Percentiles rank a stretch among this genome's conserved stretches.
Conservation (phyloP, 2,888 invertebrate species). For the Chaetoderma sp. region DNA sequence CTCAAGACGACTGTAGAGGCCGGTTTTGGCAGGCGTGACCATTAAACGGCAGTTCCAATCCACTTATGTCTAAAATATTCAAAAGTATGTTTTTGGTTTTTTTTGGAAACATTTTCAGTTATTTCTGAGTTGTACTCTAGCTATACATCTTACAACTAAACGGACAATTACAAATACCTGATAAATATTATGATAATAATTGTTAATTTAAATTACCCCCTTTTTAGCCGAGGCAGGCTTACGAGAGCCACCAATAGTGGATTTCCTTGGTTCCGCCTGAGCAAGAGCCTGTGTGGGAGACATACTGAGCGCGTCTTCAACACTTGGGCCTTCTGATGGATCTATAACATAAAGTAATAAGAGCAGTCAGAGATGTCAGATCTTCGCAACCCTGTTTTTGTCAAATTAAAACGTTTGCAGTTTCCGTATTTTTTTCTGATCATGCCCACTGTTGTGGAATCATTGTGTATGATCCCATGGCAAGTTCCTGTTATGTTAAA, state of each 20-base stretch:
- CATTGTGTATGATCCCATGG: too few species aligned
- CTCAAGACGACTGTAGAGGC: too few species aligned
- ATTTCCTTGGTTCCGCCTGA: conserved; percentile 73
- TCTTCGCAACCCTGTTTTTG: not conserved
- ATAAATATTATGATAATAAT: too few species aligned
- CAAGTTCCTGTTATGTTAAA: too few species aligned
- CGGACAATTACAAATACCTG: too few species aligned
- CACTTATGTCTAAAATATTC: too few species aligned
- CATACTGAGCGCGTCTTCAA: conserved; percentile 70
- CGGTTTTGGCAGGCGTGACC: too few species aligned
- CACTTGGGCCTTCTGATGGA: conserved; percentile 69
- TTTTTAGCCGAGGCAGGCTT: conserved; percentile 78
- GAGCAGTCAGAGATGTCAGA: not conserved
- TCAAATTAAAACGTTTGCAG: conserved; percentile 8
- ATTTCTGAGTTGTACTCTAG: not conserved
- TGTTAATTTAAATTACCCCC: conserved; percentile 74
- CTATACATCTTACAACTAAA: not conserved
- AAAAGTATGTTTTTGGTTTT: not conserved
- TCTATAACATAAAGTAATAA: conserved; percentile 25
- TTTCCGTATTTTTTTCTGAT: too few species aligned
- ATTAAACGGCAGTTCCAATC: too few species aligned
- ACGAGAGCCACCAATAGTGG: conserved; percentile 80
- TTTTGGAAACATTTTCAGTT: not conserved
- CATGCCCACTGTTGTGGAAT: too few species aligned
- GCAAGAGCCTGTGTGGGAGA: conserved; percentile 65